Base-by-base conservation (phyloP, 1,140 invertebrate genomes). In the Cyphomyrmex costatus region DNA sequence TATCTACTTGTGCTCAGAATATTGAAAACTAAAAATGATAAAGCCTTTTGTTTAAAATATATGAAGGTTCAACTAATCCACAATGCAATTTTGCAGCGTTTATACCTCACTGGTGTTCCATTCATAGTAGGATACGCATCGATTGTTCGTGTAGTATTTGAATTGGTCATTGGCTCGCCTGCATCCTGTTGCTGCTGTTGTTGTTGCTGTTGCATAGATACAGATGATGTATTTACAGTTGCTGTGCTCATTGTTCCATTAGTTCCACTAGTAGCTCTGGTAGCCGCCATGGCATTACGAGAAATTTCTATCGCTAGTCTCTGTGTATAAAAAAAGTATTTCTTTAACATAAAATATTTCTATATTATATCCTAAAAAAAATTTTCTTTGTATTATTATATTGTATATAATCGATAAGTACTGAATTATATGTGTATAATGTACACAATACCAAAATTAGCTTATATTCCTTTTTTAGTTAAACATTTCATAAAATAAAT, bases 301-400 rank as follows among this genome's bases (percentile, higher is more conserved):
- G 97, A 97, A 92, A 97, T 96, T 94, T 98, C 97, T 78, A 97
- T 95, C 4, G 96, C 96, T 73, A 98, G 93, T 89, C 97, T 96
- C 97, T 97, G 93, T 66, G 91, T 83, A 0, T 36, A 61, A 86
- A 86, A 49, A 79, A 90, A 66, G 82, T 71, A 60, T 56, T 70
- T 51, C 53, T n/a, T 42, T 60, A 86, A 63, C 16, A 42, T 68
- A 78, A 51, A 36, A 78, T 24, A 51, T 51, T 66, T 51, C 1
- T 60, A 27, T 24, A 49, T 27, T 46, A 14, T 46, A 14, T 46
- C 10, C n/a, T 73, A 27, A 27, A 61, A 24, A 77, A 60, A 3
- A 19, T 27, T 6, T 61, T 16, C 6, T 60, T 14, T 60, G 16
- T 49, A 49, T 16, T 49, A 49, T 14, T 60, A 27, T 49, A 49